phyloP scores from a whole-genome alignment of 2,888 invertebrate species.

The Chalcis sispes region DNA sequence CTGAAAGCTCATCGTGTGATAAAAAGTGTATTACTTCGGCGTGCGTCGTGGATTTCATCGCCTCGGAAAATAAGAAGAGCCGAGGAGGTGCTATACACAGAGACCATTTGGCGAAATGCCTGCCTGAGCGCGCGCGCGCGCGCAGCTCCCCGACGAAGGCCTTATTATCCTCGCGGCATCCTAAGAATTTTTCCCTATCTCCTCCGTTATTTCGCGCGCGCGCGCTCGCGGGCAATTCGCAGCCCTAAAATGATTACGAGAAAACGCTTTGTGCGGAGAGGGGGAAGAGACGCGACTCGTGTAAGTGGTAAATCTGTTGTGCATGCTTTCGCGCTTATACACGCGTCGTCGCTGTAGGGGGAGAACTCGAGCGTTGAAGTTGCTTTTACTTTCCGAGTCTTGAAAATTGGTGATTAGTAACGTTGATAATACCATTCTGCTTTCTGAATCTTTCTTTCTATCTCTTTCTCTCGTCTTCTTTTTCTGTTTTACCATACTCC shows the following conservation, averaged over 20 bases:
- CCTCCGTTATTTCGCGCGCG: conserved; percentile 7
- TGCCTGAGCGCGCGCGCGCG: too few species aligned
- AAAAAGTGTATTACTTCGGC: conserved; percentile 5
- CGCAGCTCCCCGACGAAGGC: not conserved
- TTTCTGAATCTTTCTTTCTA: too few species aligned
- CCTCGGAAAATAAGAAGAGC: not conserved
- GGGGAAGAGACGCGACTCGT: too few species aligned
- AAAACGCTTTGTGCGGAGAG: too few species aligned
- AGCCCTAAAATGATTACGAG: too few species aligned
- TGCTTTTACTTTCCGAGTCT: too few species aligned
- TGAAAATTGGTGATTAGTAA: conserved; percentile 46
- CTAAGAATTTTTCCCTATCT: conserved; percentile 52
- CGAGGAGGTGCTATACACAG: not conserved
- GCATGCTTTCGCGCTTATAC: too few species aligned
- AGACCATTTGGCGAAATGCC: conserved; percentile 32
- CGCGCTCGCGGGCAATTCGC: not conserved
- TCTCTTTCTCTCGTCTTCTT: not conserved
- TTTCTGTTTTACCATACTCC: not conserved
- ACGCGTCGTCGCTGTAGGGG: too few species aligned
- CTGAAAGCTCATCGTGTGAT: conserved; percentile 30
- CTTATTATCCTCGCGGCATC: conserved; percentile 44
- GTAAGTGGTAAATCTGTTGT: too few species aligned
- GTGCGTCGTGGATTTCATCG: too few species aligned
- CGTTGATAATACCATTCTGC: conserved; percentile 24
- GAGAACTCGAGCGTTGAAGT: too few species aligned